Evolutionary conservation across 2,113 vertebrate species (phyloP), one percentile per base, ranked within the genome.

Genomic region (Cololabis saira): DNA sequence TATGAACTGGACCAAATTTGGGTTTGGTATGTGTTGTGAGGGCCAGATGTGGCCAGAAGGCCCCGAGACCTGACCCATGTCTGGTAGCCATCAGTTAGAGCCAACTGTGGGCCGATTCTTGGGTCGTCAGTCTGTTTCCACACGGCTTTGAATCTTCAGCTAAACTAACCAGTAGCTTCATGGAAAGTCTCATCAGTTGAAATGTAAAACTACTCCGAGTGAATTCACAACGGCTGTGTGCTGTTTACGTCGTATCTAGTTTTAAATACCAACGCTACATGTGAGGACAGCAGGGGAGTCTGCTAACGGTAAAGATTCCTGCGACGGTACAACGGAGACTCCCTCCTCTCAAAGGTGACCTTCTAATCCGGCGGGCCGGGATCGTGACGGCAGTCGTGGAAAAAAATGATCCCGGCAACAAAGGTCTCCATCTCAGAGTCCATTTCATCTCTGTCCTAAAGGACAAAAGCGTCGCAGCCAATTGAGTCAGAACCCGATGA

Each of bases 301-400:
- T n/a, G n/a, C n/a, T n/a, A n/a, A n/a, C n/a, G n/a, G n/a, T n/a
- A n/a, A n/a, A n/a, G n/a, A n/a, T n/a, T n/a, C n/a, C n/a, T n/a
- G n/a, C n/a, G n/a, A n/a, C n/a, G n/a, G n/a, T n/a, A n/a, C n/a
- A n/a, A n/a, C 8, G 30, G 3, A 18, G 21, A 15, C 50, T 56
- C 37, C 17, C 24, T 16, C 65, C 61, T 22, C 42, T 85, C 24
- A 71, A 40, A 71, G 60, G 54, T 66, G 65, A 71, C 58, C 30
- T 21, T 56, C 27, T 59, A 65, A 67, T 58, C 58, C 15, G 53
- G 67, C 69, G 53, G 80, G 47, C 49, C 30, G 41, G 56, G 70
- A 64, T 81, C 70, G 70, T 18, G 61, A 67, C 56, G 13, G 40
- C 49, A 82, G 76, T 80, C 67, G 73, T 76, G 60, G 78, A 63